Evolutionary conservation across 2,888 invertebrate species (phyloP).

Genomic region (Geophilus truncorum): DNA sequence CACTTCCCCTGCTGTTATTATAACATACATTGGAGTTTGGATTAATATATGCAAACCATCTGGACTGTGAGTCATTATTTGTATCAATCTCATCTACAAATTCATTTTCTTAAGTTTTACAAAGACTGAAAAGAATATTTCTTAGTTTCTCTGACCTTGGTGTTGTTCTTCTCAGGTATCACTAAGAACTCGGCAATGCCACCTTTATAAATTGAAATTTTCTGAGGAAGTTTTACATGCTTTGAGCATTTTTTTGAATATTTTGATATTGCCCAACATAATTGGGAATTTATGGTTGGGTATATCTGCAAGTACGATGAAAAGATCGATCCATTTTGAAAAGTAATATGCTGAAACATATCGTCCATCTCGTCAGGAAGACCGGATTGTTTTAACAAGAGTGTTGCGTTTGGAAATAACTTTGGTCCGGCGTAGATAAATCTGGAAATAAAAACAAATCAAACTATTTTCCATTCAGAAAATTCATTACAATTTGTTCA

Average conservation of each 20-base stretch:
- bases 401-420: neutral
- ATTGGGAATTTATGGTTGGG: neutral
- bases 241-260: neutral
- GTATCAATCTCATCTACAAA: neutral
- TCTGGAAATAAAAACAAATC: neutral
- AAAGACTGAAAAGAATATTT: too few relatives aligned
- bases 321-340: neutral
- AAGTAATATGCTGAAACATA: neutral
- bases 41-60: constrained; percentile 75
- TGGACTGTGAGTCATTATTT: constrained; percentile 44
- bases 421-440: neutral
- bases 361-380: neutral
- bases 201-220: neutral
- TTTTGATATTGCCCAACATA: neutral
- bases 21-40: constrained; percentile 85
- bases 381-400: neutral
- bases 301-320: neutral
- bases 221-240: neutral
- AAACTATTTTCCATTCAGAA: too few relatives aligned
- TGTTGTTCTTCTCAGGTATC: neutral
- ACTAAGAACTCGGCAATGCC: neutral
- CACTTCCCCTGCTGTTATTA: constrained; percentile 88
- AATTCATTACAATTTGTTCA: too few relatives aligned
- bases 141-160: too few relatives aligned
- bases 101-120: too few relatives aligned